phyloP scores from a whole-genome alignment of 1,140 invertebrate species.

The Calliopsis andreniformis region DNA sequence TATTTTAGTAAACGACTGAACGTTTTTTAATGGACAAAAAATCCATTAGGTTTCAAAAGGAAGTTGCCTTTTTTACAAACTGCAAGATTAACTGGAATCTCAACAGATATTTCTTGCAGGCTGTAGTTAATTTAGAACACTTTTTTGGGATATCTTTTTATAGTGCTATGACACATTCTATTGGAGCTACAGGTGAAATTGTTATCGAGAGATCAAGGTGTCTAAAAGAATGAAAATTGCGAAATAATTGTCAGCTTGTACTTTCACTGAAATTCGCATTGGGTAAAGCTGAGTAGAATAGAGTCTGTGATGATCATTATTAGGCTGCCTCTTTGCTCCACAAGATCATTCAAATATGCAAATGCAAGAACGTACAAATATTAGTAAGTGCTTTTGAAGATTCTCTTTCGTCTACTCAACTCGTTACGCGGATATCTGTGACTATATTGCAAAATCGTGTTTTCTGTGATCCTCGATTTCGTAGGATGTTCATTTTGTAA shows the following conservation, averaged over 20 bases:
- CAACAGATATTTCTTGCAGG: too few species aligned
- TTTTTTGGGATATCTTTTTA: too few species aligned
- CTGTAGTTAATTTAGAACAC: too few species aligned
- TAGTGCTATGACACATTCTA: too few species aligned
- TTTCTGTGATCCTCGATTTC: not conserved
- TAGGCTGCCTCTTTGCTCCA: not conserved
- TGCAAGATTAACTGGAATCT: too few species aligned
- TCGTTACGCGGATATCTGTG: not conserved
- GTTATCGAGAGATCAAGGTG: not conserved
- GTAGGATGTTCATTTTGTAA: not conserved
- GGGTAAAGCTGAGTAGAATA: not conserved
- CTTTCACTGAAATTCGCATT: constrained; percentile 20
- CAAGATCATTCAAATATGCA: constrained; percentile 12
- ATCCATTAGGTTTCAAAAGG: too few species aligned
- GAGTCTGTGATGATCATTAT: not conserved
- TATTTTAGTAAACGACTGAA: too few species aligned
- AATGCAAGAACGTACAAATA: constrained; percentile 8
- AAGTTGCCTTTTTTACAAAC: too few species aligned
- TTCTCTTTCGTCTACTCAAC: not conserved
- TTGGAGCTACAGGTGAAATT: constrained; percentile 26
- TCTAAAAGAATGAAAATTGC: constrained; percentile 33
- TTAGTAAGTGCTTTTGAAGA: not conserved
- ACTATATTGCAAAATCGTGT: not conserved
- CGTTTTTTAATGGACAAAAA: too few species aligned
- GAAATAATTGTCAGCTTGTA: constrained; percentile 31